phyloP scores from a whole-genome alignment of 2,797 vertebrate species.

The Tadarida brasiliensis region DNA sequence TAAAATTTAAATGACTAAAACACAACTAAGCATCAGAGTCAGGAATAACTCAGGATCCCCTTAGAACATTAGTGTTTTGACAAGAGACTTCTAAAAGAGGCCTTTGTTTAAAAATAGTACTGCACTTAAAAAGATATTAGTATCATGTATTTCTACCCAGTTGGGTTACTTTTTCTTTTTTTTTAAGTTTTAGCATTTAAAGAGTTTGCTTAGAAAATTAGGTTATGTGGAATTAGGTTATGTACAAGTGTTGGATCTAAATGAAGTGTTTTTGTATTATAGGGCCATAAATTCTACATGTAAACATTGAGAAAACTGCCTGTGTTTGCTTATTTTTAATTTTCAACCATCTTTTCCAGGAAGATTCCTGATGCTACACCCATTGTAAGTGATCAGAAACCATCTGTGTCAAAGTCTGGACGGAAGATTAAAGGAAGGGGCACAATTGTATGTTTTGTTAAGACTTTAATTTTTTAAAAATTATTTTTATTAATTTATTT shows the following conservation, averaged over 20 bases:
- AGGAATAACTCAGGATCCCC: background rate
- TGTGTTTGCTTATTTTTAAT: constrained; percentile 57
- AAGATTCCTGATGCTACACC: constrained; percentile 88
- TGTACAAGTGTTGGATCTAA: background rate
- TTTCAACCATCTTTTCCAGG: constrained; percentile 87
- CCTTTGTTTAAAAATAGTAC: background rate
- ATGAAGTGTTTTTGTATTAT: background rate
- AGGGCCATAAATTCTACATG: background rate
- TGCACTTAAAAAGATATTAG: background rate
- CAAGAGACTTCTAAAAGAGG: background rate
- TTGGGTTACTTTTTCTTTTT: background rate
- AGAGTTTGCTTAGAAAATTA: constrained; percentile 39
- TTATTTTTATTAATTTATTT: too few species aligned
- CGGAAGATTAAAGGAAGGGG: constrained; percentile 98
- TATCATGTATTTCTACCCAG: background rate
- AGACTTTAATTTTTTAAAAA: background rate
- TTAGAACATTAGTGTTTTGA: background rate
- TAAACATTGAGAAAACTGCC: background rate
- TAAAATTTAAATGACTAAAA: background rate
- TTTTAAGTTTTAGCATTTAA: background rate
- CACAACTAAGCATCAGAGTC: background rate
- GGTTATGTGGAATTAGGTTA: background rate
- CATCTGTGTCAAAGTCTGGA: constrained; percentile 97
- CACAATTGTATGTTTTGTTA: constrained; percentile 93
- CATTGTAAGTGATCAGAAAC: constrained; percentile 91